A percentile compares a stretch with the other conserved stretches of the same genome.
phyloP scores from a whole-genome alignment of 2,888 invertebrate species.

The Seira ritae region DNA sequence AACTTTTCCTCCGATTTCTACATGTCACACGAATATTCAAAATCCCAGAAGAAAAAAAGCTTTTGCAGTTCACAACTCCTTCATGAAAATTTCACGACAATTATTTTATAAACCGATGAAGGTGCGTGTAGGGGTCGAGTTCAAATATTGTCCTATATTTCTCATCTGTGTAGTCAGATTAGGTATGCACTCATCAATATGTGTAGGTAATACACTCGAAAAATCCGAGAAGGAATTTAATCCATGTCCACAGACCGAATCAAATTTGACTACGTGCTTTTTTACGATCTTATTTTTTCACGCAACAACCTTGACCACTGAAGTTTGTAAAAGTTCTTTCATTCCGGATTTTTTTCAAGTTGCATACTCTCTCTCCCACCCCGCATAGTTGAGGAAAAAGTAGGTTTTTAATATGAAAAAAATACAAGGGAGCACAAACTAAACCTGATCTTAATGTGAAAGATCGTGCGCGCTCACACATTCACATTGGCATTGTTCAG shows the following conservation, averaged over 20 bases:
- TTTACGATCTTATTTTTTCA: neutral
- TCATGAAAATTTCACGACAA: no score
- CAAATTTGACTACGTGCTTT: neutral
- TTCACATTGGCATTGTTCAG: neutral
- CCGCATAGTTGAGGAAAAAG: constrained; percentile 19
- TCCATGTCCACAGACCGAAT: constrained; percentile 38
- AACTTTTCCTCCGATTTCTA: no score
- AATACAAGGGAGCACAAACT: neutral
- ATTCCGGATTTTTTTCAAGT: constrained; percentile 49
- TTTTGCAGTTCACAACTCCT: no score
- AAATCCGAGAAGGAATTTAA: constrained; percentile 42
- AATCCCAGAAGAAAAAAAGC: no score
- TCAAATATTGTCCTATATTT: constrained; percentile 6
- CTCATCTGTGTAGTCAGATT: no score
- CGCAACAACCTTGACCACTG: constrained; percentile 54
- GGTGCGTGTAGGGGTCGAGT: neutral
- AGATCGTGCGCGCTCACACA: constrained; percentile 14
- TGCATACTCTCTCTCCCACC: no score
- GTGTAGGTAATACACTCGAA: neutral
- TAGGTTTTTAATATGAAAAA: constrained; percentile 43
- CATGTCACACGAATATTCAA: no score
- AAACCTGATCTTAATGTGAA: constrained; percentile 1
- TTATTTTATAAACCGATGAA: no score
- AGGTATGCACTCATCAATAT: neutral
- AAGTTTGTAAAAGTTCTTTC: constrained; percentile 14